Evolutionary conservation across 2,888 invertebrate genomes (phyloP), one percentile per base, ranked within the genome.

Genomic region (Eremobia ochroleuca): DNA sequence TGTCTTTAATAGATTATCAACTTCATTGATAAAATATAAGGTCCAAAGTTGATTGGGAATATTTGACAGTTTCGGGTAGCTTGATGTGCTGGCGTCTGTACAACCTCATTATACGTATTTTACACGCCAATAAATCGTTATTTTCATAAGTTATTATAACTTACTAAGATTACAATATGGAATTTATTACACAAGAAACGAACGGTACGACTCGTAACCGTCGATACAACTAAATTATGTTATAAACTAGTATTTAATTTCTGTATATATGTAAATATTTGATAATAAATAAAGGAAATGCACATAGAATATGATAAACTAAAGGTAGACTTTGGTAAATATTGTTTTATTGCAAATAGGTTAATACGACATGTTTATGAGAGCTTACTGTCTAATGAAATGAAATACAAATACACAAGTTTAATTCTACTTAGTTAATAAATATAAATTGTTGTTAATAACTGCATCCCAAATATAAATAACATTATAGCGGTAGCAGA

Each of bases 321-420:
- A 40, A 61, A 81, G 43, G 52, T 69, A 49, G 46, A 67, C 9
- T 49, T 72, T 64, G 40, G 49, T 77, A 81, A 80, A 76, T 73
- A 72, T 62, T 65, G 62, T 65, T 72, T 62, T 79, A 77, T 67
- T 85, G 65, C 65, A 81, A 72, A 70, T 76, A 37, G 61, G 65
- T 76, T 82, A 85, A 82, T 73, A n/a, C 58, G 82, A 73, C 61
- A 65, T 74, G 21, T 83, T 85, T 81, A 85, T 69, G 72, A 62
- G 4, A 18, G 21, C 13, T 61, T 37, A 68, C 40, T n/a, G n/a
- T n/a, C n/a, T 52, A 74, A 74, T 74, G 69, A 65, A 61, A 77
- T 74, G 31, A 77, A 69, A 68, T 77, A 85, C 43, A 46, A 49
- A n/a, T 34, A 25, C 13, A 15, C 21, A 15, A 31, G n/a, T 62